Conservation (phyloP, 2,888 invertebrate species). For the Drosophila cracens region DNA sequence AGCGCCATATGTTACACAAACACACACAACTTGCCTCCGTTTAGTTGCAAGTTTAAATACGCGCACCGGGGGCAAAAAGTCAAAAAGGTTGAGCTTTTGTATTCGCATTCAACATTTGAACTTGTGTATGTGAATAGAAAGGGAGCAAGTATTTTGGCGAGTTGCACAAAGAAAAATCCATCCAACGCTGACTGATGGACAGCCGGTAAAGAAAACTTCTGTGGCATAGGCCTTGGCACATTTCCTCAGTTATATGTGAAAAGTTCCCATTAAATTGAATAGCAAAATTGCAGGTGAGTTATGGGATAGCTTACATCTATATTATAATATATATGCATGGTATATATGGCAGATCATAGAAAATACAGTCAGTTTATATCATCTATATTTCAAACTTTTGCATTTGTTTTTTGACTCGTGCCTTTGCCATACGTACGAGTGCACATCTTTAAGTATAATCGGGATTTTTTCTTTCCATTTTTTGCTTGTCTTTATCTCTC, state of each 20-base stretch:
- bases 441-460: constrained; percentile 9
- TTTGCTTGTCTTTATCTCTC: background rate
- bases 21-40: constrained; percentile 52
- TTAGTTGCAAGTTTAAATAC: constrained; percentile 71
- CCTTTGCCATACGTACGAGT: background rate
- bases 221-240: constrained; percentile 54
- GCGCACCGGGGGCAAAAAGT: constrained; percentile 58
- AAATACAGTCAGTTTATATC: background rate
- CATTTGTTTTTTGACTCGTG: constrained; percentile 1
- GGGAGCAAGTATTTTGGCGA: constrained; percentile 30
- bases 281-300: constrained; percentile 5
- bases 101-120: constrained; percentile 40
- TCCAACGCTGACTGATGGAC: constrained; percentile 54
- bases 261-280: constrained; percentile 4
- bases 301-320: background rate
- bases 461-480: constrained; percentile 3
- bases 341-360: background rate
- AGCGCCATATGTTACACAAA: constrained; percentile 50
- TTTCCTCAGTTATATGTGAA: background rate
- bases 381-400: background rate
- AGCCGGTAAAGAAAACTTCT: constrained; percentile 46
- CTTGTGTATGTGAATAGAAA: constrained; percentile 18
- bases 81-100: constrained; percentile 67
- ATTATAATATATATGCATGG: background rate
- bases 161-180: constrained; percentile 19